Evolutionary conservation across 2,797 vertebrate genomes (phyloP).

Genomic region (Heteromormyrus szaboi): DNA sequence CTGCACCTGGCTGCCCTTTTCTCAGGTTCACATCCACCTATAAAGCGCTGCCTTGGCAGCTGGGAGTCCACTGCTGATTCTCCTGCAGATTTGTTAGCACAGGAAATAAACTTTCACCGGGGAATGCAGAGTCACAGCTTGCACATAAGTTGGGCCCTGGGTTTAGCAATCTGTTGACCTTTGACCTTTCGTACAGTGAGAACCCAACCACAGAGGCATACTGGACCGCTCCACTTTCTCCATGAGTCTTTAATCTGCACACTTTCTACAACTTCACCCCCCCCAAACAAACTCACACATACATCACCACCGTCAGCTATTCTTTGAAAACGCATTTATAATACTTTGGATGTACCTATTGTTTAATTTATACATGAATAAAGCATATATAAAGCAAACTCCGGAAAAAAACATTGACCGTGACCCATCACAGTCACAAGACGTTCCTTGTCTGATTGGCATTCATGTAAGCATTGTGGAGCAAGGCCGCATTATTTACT

Average conservation of each 20-base stretch:
- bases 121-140: not conserved
- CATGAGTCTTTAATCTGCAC: not conserved
- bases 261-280: not conserved
- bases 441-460: not conserved
- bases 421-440: not conserved
- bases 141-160: not conserved
- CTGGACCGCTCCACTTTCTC: not conserved
- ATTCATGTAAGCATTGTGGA: not conserved
- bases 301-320: not conserved
- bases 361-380: not conserved
- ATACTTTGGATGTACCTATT: not conserved
- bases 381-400: not conserved
- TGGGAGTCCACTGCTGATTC: not conserved
- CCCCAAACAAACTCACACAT: not conserved
- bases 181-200: not conserved
- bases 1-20: not conserved
- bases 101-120: not conserved
- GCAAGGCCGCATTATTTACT: constrained; percentile 12
- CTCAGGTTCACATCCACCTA: not conserved
- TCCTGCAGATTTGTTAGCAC: not conserved
- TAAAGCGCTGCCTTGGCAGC: not conserved
- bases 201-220: not conserved
- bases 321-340: not conserved
- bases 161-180: not conserved
- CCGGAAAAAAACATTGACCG: not conserved